Evolutionary conservation across 2,888 invertebrate species (phyloP), one percentile per base, ranked within the genome.

Genomic region (Neoaliturus tenellus): DNA sequence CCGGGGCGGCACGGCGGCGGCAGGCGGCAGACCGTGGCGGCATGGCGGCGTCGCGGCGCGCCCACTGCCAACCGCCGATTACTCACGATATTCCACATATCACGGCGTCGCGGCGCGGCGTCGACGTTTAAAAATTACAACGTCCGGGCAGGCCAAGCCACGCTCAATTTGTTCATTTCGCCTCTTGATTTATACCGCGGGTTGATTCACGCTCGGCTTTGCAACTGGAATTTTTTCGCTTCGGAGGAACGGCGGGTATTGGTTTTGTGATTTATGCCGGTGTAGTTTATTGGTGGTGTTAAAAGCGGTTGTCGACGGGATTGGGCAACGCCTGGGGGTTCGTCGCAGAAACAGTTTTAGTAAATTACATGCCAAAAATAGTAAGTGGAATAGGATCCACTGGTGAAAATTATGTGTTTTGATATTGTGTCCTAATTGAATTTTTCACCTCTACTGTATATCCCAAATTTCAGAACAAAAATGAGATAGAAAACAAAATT

Each of bases 41-140:
- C 5, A 20, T 6, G 31, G 67, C 31, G 31, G 23, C 23, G 17
- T 25, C 62, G 62, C 17, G 20, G 51, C 10, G 62, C 23, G 6
- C 58, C 5, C 69, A 5, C 23, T 20, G 69, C 67, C 67, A 67
- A 69, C 20, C 3, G 1, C 5, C n/a, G 17, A 69, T 69, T 69
- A 69, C 35, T 69, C 69, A 69, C 35, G 20, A 69, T 69, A 69
- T 69, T 69, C 69, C 69, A 69, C 39, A 69, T 35, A 35, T 69
- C 69, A 67, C 39, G 20, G 28, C 58, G 58, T 58, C 58, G 62
- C 62, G 62, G 3, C 55, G 55, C 67, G 67, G 58, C 28, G 33
- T 67, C 33, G 67, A 28, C 67, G 67, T 28, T 67, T 33, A 67
- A 67, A 67, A 67, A 67, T 28, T 51, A 51, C 51, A 48, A 48